Conservation (phyloP, 2,113 vertebrate species). For the Ctenodactylus gundi region DNA sequence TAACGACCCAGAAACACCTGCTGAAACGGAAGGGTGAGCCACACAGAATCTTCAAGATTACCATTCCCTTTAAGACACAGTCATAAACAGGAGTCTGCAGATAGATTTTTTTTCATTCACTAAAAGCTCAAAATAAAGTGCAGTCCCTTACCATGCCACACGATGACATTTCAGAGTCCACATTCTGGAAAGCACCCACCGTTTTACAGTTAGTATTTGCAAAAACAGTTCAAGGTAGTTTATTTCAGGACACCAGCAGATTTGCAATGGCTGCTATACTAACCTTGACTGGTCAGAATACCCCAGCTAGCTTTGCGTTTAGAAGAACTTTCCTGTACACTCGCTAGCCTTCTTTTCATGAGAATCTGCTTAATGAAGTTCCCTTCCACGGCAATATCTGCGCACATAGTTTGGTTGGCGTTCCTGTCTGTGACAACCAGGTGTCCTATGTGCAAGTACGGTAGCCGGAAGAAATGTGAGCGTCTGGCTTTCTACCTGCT, state of each 20-base stretch:
- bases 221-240: slow-evolving; percentile 54
- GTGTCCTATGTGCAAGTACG: slow-evolving; percentile 66
- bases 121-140: not conserved
- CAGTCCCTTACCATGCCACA: not conserved
- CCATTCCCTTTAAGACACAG: not conserved
- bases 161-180: slow-evolving; percentile 7
- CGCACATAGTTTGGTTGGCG: slow-evolving; percentile 82
- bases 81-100: not conserved
- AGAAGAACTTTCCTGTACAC: slow-evolving; percentile 79
- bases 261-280: slow-evolving; percentile 81
- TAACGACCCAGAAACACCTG: not conserved
- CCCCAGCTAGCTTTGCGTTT: slow-evolving; percentile 92
- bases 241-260: not conserved
- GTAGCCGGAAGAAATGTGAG: slow-evolving; percentile 57
- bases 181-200: slow-evolving; percentile 41
- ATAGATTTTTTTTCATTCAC: not conserved
- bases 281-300: slow-evolving; percentile 97
- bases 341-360: slow-evolving; percentile 83
- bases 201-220: slow-evolving; percentile 61
- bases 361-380: slow-evolving; percentile 74
- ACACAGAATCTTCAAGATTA: not conserved
- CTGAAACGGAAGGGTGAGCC: not conserved
- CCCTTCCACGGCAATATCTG: slow-evolving; percentile 77
- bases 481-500: slow-evolving; percentile 54
- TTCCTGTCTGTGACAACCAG: slow-evolving; percentile 67